phyloP scores from a whole-genome alignment of 2,113 vertebrate species.

The Podarcis muralis region DNA sequence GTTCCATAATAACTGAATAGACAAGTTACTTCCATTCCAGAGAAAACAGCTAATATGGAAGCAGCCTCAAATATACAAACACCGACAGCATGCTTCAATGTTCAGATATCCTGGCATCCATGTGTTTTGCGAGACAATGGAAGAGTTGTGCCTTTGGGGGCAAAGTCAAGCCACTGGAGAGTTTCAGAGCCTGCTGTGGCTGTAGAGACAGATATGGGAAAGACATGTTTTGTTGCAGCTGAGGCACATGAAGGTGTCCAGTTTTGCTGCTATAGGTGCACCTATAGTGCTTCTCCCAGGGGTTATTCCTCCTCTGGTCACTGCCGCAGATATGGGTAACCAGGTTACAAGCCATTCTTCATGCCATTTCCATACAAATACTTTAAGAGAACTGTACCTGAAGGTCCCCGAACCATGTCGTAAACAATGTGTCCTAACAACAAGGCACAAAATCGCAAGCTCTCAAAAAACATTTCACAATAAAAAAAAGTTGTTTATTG shows the following conservation, averaged over 20 bases:
- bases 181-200: no score
- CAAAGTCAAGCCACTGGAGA: no score
- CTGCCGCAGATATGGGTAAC: not conserved
- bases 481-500: not conserved
- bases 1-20: not conserved
- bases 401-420: not conserved
- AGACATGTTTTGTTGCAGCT: no score
- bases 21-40: not conserved
- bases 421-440: not conserved
- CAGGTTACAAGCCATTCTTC: not conserved
- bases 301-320: no score
- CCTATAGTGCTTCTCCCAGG: no score
- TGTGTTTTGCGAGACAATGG: no score
- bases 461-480: not conserved
- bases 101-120: not conserved
- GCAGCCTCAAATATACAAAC: not conserved
- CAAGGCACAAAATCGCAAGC: not conserved
- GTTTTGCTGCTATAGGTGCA: no score
- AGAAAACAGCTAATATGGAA: not conserved
- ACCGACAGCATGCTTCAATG: not conserved
- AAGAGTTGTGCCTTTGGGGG: no score
- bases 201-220: no score
- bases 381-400: not conserved
- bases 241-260: no score
- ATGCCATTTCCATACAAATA: not conserved